Conservation (phyloP, 64 coral and sea anemone genomes). For the Astreopora myriophthalma region DNA sequence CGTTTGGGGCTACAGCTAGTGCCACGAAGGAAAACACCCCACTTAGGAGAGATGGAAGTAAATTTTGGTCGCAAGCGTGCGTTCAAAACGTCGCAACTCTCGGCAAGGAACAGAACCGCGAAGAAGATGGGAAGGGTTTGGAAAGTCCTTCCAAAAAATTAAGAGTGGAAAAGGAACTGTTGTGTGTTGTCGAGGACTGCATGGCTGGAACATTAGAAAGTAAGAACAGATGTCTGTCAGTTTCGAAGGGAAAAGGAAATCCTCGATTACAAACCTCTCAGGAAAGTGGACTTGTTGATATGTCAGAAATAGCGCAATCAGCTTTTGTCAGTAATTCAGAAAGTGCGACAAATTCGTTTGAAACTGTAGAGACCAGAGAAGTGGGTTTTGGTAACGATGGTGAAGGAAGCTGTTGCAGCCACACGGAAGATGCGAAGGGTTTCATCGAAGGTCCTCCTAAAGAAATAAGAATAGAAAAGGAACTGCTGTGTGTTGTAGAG, state of each 20-base stretch:
- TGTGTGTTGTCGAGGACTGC: background rate
- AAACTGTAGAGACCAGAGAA: background rate
- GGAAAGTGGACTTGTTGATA: background rate
- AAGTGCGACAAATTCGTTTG: background rate
- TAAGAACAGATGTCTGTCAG: background rate
- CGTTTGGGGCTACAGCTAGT: background rate
- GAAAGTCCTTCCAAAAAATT: background rate
- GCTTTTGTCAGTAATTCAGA: background rate
- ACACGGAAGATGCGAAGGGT: too few relatives aligned
- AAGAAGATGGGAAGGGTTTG: background rate
- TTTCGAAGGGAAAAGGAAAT: background rate
- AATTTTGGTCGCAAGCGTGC: background rate
- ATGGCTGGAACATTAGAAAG: conserved; percentile 1
- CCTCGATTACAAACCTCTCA: background rate
- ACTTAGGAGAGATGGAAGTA: background rate
- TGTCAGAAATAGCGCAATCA: background rate
- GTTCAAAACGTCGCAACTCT: background rate
- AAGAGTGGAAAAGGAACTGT: background rate
- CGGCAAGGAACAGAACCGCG: background rate
- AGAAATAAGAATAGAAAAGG: background rate
- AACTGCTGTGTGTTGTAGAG: background rate
- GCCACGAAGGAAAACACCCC: background rate
- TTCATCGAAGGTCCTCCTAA: background rate
- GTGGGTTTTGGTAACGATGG: background rate
- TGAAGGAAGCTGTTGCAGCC: background rate